phyloP scores from a whole-genome alignment of 1,140 invertebrate genomes.

The Mycetomoellerius zeteki region DNA sequence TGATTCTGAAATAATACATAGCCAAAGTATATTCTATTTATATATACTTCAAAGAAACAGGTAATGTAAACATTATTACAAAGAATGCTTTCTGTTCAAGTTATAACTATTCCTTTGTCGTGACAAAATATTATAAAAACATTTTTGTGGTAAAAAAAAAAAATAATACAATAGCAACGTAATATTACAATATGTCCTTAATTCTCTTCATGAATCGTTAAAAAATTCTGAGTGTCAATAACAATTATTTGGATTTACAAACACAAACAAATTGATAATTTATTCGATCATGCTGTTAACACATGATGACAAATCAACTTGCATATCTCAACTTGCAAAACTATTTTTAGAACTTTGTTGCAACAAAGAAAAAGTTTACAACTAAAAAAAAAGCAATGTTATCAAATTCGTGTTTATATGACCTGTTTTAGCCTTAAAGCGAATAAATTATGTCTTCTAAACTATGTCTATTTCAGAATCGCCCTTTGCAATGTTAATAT shows the following conservation, averaged over 20 bases:
- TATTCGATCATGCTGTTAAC: not conserved
- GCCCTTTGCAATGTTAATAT: constrained; percentile 7
- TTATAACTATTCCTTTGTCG: not conserved
- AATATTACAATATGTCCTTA: too few relatives aligned
- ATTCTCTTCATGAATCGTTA: too few relatives aligned
- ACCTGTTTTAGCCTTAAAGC: not conserved
- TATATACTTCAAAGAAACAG: not conserved
- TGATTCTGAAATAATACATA: constrained; percentile 15
- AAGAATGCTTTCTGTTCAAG: not conserved
- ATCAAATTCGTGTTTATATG: not conserved
- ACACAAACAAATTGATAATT: not conserved
- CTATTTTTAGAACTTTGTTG: not conserved
- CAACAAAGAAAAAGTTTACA: not conserved
- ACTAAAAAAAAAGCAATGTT: not conserved
- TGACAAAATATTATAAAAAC: too few relatives aligned
- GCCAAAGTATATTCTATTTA: not conserved
- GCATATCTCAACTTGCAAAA: not conserved
- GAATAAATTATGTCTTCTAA: not conserved
- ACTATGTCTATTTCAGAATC: constrained; percentile 1
- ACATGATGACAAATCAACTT: not conserved
- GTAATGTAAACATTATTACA: not conserved
- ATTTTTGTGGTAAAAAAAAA: too few relatives aligned
- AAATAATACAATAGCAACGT: too few relatives aligned
- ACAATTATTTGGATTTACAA: not conserved
- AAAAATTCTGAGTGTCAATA: not conserved